A percentile compares a stretch with the other conserved stretches of the same genome.
Conservation (phyloP, 2,797 vertebrate species). For the Hoplostethus mediterraneus region DNA sequence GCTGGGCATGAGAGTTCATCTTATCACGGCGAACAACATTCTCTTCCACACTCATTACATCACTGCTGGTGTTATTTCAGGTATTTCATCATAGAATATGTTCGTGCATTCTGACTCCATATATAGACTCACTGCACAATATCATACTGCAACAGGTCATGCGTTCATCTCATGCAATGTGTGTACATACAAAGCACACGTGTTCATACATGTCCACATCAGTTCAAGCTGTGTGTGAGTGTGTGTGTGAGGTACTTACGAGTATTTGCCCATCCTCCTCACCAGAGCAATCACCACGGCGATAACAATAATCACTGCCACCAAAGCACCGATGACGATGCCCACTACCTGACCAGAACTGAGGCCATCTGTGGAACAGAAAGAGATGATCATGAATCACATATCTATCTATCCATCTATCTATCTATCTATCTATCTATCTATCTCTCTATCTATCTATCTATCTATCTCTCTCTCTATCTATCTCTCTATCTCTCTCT, state of each 20-base stretch:
- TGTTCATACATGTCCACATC: neutral
- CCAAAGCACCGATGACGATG: slow-evolving; percentile 81
- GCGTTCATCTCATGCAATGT: neutral
- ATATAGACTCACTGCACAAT: slow-evolving; percentile 35
- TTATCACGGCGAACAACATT: slow-evolving; percentile 35
- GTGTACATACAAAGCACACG: neutral
- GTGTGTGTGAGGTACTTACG: slow-evolving; percentile 77
- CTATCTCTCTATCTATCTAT: too few relatives aligned
- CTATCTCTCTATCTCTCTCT: too few relatives aligned
- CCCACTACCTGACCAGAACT: slow-evolving; percentile 80
- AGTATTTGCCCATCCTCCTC: slow-evolving; percentile 87
- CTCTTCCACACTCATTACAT: slow-evolving; percentile 29
- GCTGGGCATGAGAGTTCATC: slow-evolving; percentile 9
- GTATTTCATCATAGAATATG: slow-evolving; percentile 38
- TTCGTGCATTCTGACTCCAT: slow-evolving; percentile 25
- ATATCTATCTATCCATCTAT: too few relatives aligned
- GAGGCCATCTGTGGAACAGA: slow-evolving; percentile 56
- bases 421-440: too few relatives aligned
- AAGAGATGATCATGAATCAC: neutral
- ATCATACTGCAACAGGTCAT: neutral
- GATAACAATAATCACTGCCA: slow-evolving; percentile 75
- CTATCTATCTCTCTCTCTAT: too few relatives aligned
- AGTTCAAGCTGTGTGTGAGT: neutral
- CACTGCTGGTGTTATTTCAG: slow-evolving; percentile 37
- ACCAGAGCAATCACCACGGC: slow-evolving; percentile 77